phyloP scores from a whole-genome alignment of 1,140 invertebrate genomes.

The Drosophila pruinosa region DNA sequence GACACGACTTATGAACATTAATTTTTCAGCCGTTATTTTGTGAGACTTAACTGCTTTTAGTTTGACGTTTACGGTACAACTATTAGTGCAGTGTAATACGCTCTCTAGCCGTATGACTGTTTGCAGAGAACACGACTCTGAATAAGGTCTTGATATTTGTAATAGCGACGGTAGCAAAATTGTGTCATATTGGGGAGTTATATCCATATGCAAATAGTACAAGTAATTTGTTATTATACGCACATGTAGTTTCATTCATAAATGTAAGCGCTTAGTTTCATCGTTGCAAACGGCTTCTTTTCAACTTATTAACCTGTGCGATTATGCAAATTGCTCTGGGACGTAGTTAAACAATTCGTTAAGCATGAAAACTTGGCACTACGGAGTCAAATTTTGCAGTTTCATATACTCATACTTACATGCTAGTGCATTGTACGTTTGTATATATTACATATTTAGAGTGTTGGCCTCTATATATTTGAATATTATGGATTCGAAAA shows the following conservation, averaged over 20 bases:
- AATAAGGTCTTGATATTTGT: too few relatives aligned
- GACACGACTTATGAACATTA: constrained; percentile 62
- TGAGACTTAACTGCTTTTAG: neutral
- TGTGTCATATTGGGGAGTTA: constrained; percentile 5
- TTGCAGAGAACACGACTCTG: constrained; percentile 32
- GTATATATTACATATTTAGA: neutral
- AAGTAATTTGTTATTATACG: neutral
- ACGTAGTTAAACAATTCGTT: constrained; percentile 3
- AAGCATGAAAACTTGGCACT: constrained; percentile 28
- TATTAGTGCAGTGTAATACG: neutral
- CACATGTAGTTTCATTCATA: neutral
- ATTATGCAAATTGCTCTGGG: constrained; percentile 48
- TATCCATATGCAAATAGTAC: constrained; percentile 30
- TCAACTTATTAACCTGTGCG: constrained; percentile 43
- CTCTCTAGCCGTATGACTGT: constrained; percentile 41
- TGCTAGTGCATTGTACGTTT: constrained; percentile 17
- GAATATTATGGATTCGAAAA: too few relatives aligned
- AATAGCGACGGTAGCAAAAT: neutral
- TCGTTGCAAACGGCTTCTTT: constrained; percentile 3
- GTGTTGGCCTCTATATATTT: constrained; percentile 14
- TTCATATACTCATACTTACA: constrained; percentile 40
- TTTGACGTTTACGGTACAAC: neutral
- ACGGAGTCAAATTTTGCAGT: constrained; percentile 45
- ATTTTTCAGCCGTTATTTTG: constrained; percentile 12
- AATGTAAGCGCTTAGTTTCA: neutral